A percentile compares a stretch with the other conserved stretches of the same genome.
Conservation (phyloP, 1,140 invertebrate species). For the Cydia pomonella region DNA sequence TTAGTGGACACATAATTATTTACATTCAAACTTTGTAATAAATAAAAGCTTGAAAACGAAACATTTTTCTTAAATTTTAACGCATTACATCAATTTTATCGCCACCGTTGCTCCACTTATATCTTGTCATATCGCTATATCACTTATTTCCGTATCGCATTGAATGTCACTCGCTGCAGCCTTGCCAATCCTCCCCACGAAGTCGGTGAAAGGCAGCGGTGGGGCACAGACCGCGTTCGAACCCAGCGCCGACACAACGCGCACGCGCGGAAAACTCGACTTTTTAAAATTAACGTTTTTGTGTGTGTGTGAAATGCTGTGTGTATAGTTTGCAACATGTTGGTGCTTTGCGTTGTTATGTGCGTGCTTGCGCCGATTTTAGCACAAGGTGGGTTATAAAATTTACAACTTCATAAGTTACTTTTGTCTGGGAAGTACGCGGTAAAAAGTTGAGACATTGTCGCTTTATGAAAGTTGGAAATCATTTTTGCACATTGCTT, state of each 20-base stretch:
- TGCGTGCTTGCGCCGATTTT: slow-evolving; percentile 65
- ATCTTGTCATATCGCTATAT: too few species aligned
- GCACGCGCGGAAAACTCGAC: not conserved
- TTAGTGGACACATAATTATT: too few species aligned
- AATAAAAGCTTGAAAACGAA: too few species aligned
- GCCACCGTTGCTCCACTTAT: too few species aligned
- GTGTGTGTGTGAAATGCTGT: slow-evolving; percentile 13
- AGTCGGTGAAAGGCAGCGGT: not conserved
- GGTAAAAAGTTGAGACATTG: not conserved
- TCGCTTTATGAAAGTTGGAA: not conserved
- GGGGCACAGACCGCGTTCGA: not conserved
- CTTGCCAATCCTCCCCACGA: not conserved
- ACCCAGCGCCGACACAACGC: not conserved
- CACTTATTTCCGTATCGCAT: not conserved
- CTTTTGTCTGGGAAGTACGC: not conserved
- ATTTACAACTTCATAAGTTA: not conserved
- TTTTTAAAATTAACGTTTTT: not conserved
- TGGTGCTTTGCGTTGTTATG: slow-evolving; percentile 62
- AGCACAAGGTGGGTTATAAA: slow-evolving; percentile 68
- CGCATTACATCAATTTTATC: too few species aligned
- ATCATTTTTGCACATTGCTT: not conserved
- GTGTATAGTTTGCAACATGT: not conserved
- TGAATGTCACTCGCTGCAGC: not conserved
- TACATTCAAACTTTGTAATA: too few species aligned
- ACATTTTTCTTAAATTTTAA: too few species aligned